These are phyloP conservation scores for Cebuella pygmaea DNA, from an alignment of 2,797 vertebrate genomes.

Conservation along the genomic window DNA sequence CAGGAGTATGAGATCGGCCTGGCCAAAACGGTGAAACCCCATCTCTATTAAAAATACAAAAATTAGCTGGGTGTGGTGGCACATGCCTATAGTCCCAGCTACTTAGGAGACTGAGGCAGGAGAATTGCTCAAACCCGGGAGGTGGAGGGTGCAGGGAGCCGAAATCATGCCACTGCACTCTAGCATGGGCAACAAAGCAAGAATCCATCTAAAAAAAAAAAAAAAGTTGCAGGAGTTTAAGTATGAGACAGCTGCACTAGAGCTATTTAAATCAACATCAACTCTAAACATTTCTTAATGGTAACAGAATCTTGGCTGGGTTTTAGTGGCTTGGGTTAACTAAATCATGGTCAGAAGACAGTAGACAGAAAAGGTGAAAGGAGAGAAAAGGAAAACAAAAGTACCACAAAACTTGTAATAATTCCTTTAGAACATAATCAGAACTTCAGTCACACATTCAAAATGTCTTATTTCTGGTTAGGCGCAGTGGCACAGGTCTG, in stretches of 20 bases:
- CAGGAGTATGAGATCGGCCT: not conserved
- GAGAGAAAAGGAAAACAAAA: not conserved
- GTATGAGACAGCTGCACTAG: not conserved
- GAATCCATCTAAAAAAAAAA: too few relatives aligned
- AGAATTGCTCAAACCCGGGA: not conserved
- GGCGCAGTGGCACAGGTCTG: too few relatives aligned
- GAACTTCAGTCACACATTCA: not conserved
- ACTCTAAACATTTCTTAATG: not conserved
- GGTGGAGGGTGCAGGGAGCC: not conserved
- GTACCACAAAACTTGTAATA: not conserved
- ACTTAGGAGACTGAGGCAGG: not conserved
- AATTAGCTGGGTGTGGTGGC: not conserved
- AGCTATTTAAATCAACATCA: not conserved
- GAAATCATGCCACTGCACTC: not conserved
- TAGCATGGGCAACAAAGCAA: not conserved
- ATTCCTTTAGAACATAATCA: not conserved
- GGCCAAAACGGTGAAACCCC: not conserved
- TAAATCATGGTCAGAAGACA: slow-evolving; percentile 17
- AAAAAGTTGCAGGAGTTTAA: not conserved
- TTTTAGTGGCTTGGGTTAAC: not conserved
- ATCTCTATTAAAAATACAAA: not conserved
- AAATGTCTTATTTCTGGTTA: not conserved
- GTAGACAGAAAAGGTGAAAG: not conserved
- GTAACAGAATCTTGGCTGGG: not conserved
- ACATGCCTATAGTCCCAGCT: not conserved